These are phyloP conservation scores for Sylvicola cinctus DNA, from an alignment of 2,888 invertebrate species.

Conservation along the genomic window DNA sequence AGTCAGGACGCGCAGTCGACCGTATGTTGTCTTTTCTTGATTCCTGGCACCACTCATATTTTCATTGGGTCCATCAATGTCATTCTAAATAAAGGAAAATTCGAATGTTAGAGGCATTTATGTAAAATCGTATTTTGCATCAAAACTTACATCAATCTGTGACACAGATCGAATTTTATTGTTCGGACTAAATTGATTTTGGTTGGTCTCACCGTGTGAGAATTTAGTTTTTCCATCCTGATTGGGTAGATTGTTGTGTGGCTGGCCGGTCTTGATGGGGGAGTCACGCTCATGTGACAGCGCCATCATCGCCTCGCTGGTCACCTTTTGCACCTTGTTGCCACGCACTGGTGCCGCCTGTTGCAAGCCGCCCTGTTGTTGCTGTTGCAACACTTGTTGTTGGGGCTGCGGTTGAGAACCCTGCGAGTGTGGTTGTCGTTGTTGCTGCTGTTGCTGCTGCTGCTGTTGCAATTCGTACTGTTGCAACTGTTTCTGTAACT, in stretches of 20 bases:
- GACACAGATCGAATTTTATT: constrained; percentile 11
- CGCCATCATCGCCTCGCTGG: constrained; percentile 10
- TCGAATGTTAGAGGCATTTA: no score
- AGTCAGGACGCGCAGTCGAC: constrained; percentile 48
- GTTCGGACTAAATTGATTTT: constrained; percentile 8
- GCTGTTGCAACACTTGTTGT: constrained; percentile 1
- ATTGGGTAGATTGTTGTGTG: neutral
- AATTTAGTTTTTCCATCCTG: neutral
- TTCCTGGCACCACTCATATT: constrained; percentile 4
- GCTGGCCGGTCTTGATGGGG: neutral
- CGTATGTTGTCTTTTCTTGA: constrained; percentile 45
- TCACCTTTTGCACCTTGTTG: constrained; percentile 8
- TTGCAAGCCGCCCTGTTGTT: constrained; percentile 1
- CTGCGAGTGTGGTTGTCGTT: constrained; percentile 17
- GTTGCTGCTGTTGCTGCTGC: constrained; percentile 15
- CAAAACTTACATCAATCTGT: constrained; percentile 10
- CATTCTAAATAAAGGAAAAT: constrained; percentile 5
- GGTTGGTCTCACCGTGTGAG: constrained; percentile 3
- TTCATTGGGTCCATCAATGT: constrained; percentile 9
- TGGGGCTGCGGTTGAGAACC: constrained; percentile 8
- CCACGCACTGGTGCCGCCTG: neutral
- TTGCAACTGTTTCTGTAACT: constrained; percentile 26
- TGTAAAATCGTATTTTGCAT: neutral
- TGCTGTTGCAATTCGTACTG: constrained; percentile 30
- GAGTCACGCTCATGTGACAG: constrained; percentile 2